These are phyloP conservation scores for Enteromius mattozi DNA, from an alignment of 2,797 vertebrate genomes.

Conservation along the genomic window DNA sequence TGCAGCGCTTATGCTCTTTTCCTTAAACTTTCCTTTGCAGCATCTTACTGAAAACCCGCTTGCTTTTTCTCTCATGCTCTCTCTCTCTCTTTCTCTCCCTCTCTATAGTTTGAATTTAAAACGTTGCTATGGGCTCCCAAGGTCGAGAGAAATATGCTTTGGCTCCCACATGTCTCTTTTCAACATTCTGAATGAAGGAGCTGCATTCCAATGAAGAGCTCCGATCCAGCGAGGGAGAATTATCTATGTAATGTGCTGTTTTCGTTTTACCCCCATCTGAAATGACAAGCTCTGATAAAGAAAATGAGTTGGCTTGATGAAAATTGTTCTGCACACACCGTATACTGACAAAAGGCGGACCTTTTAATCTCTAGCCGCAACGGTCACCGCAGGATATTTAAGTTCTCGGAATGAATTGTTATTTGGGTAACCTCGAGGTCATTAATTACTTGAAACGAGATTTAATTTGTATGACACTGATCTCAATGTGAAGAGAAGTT, in stretches of 20 bases:
- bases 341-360: conserved; percentile 15
- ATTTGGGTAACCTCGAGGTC: conserved; percentile 25
- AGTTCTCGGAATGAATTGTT: conserved; percentile 18
- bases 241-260: conserved; percentile 34
- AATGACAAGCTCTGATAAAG: conserved; percentile 33
- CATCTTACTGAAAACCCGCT: conserved; percentile 50
- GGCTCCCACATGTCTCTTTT: conserved; percentile 60
- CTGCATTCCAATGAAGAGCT: conserved; percentile 48
- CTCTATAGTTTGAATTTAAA: conserved; percentile 65
- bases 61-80: conserved; percentile 38
- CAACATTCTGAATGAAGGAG: conserved; percentile 58
- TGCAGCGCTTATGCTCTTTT: conserved; percentile 47
- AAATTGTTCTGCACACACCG: conserved; percentile 31
- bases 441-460: conserved; percentile 38
- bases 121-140: conserved; percentile 71
- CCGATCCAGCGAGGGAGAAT: conserved; percentile 15
- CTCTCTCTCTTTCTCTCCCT: conserved; percentile 37
- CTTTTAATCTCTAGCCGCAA: conserved; percentile 20
- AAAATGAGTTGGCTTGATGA: conserved; percentile 18
- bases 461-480: conserved; percentile 34
- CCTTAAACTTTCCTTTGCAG: conserved; percentile 60
- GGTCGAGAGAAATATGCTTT: conserved; percentile 64
- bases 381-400: conserved; percentile 17
- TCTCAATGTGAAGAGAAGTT: conserved; percentile 1
- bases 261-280: conserved; percentile 6